phyloP scores from a whole-genome alignment of 1,140 invertebrate genomes.

The Melipona quadrifasciata region DNA sequence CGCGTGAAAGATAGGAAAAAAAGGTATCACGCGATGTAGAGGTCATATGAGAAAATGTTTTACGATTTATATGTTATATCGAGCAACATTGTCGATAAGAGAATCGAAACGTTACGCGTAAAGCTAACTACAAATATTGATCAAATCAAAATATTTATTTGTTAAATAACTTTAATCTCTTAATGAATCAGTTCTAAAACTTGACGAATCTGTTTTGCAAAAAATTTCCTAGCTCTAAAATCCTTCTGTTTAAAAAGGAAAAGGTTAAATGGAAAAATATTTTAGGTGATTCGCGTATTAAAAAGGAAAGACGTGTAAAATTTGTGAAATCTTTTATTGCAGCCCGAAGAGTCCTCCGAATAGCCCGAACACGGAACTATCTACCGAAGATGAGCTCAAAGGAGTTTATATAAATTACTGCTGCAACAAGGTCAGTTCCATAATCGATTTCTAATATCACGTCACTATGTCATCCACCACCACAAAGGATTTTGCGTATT shows the following conservation, averaged over 20 bases:
- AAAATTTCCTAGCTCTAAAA: background rate
- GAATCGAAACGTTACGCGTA: background rate
- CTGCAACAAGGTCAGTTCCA: conserved; percentile 82
- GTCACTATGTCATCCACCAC: background rate
- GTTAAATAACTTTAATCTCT: too few relatives aligned
- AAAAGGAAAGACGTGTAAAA: background rate
- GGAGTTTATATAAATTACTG: conserved; percentile 92
- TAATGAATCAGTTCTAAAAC: background rate
- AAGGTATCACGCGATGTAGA: conserved; percentile 13
- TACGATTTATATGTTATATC: background rate
- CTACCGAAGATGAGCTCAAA: conserved; percentile 89
- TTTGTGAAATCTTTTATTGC: conserved; percentile 70
- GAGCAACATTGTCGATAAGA: background rate
- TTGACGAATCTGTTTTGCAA: too few relatives aligned
- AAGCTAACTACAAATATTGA: too few relatives aligned
- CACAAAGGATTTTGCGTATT: background rate
- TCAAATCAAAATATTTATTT: too few relatives aligned
- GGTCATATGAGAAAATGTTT: background rate
- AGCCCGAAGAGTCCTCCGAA: conserved; percentile 96
- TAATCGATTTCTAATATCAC: conserved; percentile 47
- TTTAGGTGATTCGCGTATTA: too few relatives aligned
- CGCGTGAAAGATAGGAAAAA: background rate
- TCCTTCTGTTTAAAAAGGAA: background rate
- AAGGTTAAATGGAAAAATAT: background rate
- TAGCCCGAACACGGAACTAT: conserved; percentile 91